A percentile compares a stretch with the other conserved stretches of the same genome.
Evolutionary conservation across 2,888 invertebrate species (phyloP).

Genomic region (Chaitophorus viminalis): DNA sequence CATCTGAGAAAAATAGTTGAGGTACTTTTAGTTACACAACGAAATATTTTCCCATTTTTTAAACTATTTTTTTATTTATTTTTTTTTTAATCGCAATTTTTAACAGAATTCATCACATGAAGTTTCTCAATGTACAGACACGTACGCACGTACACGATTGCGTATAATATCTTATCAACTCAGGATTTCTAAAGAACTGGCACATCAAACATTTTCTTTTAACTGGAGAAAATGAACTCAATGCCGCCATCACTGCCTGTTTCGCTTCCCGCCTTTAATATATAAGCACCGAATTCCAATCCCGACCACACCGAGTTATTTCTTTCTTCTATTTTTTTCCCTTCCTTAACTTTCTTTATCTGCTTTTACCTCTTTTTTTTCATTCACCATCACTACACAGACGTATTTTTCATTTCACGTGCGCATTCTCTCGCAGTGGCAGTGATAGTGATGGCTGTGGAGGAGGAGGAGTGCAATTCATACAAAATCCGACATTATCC

Average conservation of each 20-base stretch:
- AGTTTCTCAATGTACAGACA: background rate
- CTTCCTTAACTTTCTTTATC: constrained; percentile 7
- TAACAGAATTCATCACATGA: background rate
- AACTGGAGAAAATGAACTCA: constrained; percentile 35
- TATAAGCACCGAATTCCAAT: constrained; percentile 56
- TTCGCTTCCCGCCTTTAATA: constrained; percentile 34
- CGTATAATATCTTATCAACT: constrained; percentile 46
- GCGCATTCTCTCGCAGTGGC: background rate
- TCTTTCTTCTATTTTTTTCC: constrained; percentile 28
- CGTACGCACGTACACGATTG: background rate
- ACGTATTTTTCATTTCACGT: constrained; percentile 29
- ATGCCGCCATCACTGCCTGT: background rate
- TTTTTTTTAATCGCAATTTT: background rate
- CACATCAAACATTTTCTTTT: constrained; percentile 57
- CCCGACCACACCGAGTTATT: constrained; percentile 36
- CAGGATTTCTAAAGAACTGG: constrained; percentile 29
- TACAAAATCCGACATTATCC: constrained; percentile 36
- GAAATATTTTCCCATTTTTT: too few relatives aligned
- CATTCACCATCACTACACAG: background rate
- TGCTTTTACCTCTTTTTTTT: background rate
- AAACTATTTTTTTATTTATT: too few relatives aligned
- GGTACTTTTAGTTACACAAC: too few relatives aligned
- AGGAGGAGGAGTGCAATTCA: background rate
- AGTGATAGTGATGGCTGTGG: background rate
- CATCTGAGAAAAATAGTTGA: too few relatives aligned